Conservation (phyloP, 2,888 invertebrate genomes). For the Drosophila niveifrons region DNA sequence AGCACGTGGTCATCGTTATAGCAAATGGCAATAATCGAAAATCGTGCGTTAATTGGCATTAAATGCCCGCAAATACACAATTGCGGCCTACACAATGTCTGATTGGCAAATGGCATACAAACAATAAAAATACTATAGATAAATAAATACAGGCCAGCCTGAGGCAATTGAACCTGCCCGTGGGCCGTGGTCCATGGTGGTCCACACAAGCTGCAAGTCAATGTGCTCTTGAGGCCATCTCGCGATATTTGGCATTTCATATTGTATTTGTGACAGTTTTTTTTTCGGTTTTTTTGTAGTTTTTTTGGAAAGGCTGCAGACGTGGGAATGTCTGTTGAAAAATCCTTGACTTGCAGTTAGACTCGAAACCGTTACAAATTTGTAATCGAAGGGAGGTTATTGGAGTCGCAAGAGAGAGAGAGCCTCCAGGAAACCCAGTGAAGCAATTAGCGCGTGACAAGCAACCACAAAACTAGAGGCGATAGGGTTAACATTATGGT, state of each 20-base stretch:
- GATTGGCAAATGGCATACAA: constrained; percentile 32
- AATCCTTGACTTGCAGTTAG: constrained; percentile 61
- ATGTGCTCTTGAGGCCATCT: constrained; percentile 57
- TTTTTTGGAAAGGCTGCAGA: constrained; percentile 58
- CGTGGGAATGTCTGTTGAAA: constrained; percentile 60
- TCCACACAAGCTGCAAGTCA: constrained; percentile 25
- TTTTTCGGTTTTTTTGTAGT: background rate
- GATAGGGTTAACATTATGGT: constrained; percentile 16
- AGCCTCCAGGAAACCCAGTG: background rate
- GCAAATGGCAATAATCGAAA: constrained; percentile 41
- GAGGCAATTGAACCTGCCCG: constrained; percentile 69
- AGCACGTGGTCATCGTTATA: constrained; percentile 34
- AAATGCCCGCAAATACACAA: constrained; percentile 45
- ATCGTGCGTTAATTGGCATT: constrained; percentile 75
- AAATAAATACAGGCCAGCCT: constrained; percentile 8
- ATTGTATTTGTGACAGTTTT: constrained; percentile 63
- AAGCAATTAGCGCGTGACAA: constrained; percentile 60
- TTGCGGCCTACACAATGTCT: constrained; percentile 28
- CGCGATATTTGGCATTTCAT: constrained; percentile 70
- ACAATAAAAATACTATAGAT: background rate
- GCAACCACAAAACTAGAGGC: constrained; percentile 21
- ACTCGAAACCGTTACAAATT: constrained; percentile 40
- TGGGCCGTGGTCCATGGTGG: constrained; percentile 46
- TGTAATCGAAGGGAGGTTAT: constrained; percentile 18
- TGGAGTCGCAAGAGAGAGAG: background rate